Percentiles rank a stretch among this genome's conserved stretches.
phyloP scores from a whole-genome alignment of 2,797 vertebrate genomes.

The Spondyliosoma cantharus region DNA sequence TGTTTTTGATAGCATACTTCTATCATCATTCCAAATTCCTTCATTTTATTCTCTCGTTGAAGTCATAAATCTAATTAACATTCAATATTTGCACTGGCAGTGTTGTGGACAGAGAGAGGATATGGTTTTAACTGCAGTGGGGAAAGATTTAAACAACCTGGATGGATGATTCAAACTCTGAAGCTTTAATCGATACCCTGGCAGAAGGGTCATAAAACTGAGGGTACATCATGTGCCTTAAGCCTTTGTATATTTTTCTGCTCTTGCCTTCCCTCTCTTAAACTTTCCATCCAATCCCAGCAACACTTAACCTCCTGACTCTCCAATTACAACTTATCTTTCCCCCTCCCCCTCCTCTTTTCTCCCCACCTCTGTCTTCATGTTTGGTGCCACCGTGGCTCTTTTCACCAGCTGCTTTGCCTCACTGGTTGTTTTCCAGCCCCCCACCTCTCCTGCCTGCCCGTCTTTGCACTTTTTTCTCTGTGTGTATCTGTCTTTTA shows the following conservation, averaged over 20 bases:
- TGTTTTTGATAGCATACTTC: background rate
- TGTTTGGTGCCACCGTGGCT: constrained; percentile 48
- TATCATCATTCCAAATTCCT: constrained; percentile 37
- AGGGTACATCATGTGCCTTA: constrained; percentile 4
- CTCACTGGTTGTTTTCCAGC: constrained; percentile 32
- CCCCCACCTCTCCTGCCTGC: constrained; percentile 5
- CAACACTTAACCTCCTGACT: constrained; percentile 29
- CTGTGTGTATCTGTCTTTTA: constrained; percentile 50
- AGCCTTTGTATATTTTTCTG: constrained; percentile 23
- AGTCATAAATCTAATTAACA: constrained; percentile 13
- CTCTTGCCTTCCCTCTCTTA: background rate
- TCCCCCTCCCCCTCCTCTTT: background rate
- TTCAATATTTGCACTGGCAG: constrained; percentile 29
- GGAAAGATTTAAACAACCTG: constrained; percentile 47
- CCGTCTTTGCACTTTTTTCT: constrained; percentile 4
- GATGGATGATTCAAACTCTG: background rate
- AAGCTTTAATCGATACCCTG: constrained; percentile 31
- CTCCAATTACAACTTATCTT: constrained; percentile 21
- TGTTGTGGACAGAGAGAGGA: constrained; percentile 5
- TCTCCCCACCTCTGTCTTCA: constrained; percentile 30
- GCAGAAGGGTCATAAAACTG: constrained; percentile 29
- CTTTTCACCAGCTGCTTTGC: constrained; percentile 24
- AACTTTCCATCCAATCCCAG: constrained; percentile 39
- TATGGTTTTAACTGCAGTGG: constrained; percentile 13
- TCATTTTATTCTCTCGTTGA: constrained; percentile 4